phyloP scores from a whole-genome alignment of 2,113 vertebrate genomes.

The Ursus arctos region DNA sequence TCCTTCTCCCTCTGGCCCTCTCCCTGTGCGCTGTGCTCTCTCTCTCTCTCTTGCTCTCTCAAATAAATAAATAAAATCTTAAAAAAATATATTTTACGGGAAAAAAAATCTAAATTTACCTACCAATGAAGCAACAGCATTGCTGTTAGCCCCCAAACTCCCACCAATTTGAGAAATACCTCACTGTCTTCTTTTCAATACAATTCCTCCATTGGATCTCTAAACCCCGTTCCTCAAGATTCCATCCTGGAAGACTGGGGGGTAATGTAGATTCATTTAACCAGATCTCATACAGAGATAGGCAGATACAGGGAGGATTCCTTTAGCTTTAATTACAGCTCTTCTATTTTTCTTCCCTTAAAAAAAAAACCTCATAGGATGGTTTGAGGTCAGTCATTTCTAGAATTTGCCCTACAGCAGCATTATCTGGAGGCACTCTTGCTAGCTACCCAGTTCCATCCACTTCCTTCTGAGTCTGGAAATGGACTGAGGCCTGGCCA shows the following conservation, averaged over 20 bases:
- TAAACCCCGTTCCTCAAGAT: constrained; percentile 23
- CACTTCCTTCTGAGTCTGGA: constrained; percentile 43
- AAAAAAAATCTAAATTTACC: constrained; percentile 16
- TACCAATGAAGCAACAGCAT: background rate
- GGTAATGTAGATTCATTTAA: constrained; percentile 21
- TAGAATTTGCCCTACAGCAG: constrained; percentile 23
- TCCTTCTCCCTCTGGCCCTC: background rate
- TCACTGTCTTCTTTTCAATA: constrained; percentile 5
- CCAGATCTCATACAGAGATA: background rate
- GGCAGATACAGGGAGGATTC: background rate
- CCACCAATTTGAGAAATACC: background rate
- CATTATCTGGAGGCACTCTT: constrained; percentile 1
- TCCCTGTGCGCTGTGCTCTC: background rate
- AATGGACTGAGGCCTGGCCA: background rate
- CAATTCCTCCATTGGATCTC: constrained; percentile 9
- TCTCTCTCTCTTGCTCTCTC: background rate
- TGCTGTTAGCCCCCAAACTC: background rate
- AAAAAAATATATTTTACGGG: background rate
- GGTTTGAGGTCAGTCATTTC: background rate
- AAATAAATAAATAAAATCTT: background rate
- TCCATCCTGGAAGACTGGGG: constrained; percentile 30
- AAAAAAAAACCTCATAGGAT: background rate
- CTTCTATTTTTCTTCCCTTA: background rate
- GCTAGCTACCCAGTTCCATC: background rate
- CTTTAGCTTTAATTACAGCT: constrained; percentile 3